Evolutionary conservation across 2,113 vertebrate genomes (phyloP).

Genomic region (Saccopteryx leptura): DNA sequence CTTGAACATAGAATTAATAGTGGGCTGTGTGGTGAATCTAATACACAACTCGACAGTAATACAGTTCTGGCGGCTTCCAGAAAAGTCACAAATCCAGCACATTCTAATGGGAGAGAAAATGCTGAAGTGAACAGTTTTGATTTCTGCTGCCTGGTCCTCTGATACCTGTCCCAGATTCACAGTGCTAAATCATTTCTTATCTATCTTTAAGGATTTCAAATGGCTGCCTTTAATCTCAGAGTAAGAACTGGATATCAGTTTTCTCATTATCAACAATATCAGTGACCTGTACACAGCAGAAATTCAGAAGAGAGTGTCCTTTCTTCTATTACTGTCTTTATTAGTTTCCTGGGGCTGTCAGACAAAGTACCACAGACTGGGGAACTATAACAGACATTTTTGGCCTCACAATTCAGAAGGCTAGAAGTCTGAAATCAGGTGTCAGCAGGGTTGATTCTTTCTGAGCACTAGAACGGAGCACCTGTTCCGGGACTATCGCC

Average conservation of each 20-base stretch:
- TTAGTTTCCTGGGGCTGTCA: neutral
- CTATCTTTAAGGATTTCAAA: slow-evolving; percentile 50
- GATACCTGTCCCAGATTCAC: slow-evolving; percentile 10
- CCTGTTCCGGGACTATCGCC: neutral
- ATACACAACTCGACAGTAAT: neutral
- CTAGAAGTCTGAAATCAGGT: neutral
- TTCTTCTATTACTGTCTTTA: neutral
- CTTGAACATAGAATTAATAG: neutral
- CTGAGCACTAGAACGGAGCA: neutral
- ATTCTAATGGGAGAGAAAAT: slow-evolving; percentile 32
- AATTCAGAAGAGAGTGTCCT: neutral
- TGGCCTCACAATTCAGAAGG: neutral
- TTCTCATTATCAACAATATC: neutral
- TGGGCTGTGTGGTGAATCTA: neutral
- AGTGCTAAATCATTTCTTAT: slow-evolving; percentile 21
- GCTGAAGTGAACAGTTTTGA: neutral
- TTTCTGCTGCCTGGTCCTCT: neutral
- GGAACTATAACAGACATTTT: neutral
- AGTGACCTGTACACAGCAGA: neutral
- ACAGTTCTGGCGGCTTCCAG: neutral
- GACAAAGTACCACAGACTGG: neutral
- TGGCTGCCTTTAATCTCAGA: neutral
- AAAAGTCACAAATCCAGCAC: neutral
- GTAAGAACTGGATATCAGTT: neutral
- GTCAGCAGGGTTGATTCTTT: neutral